Conservation (phyloP, 2,797 vertebrate species). For the Pyrocephalus nanus region DNA sequence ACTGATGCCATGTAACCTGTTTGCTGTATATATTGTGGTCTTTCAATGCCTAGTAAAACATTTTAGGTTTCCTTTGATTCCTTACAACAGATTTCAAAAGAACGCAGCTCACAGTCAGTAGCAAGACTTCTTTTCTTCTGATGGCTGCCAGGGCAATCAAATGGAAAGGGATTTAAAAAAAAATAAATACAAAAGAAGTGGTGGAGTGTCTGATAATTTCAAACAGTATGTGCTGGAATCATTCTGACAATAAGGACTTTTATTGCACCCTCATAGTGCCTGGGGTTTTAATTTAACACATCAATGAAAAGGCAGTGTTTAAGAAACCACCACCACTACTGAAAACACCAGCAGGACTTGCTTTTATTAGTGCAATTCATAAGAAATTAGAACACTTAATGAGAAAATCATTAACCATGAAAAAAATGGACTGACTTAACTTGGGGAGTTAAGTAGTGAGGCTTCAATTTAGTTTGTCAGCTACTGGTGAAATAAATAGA, state of each 20-base stretch:
- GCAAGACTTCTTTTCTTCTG: neutral
- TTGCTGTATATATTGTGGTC: neutral
- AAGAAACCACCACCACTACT: neutral
- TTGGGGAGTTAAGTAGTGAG: conserved; percentile 65
- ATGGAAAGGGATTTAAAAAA: conserved; percentile 12
- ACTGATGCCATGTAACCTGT: neutral
- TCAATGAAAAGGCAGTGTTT: conserved; percentile 73
- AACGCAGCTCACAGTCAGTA: neutral
- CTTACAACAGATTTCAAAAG: neutral
- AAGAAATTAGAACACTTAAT: conserved; percentile 80
- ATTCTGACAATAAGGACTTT: conserved; percentile 63
- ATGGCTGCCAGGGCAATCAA: conserved; percentile 1
- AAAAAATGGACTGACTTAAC: conserved; percentile 69
- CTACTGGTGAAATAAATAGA: conserved; percentile 60
- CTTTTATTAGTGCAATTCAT: conserved; percentile 77
- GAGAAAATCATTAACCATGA: conserved; percentile 77
- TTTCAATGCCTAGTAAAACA: neutral
- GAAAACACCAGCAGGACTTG: conserved; percentile 72
- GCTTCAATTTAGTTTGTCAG: conserved; percentile 70
- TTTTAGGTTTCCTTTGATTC: neutral
- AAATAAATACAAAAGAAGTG: conserved; percentile 16
- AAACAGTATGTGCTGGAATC: conserved; percentile 33
- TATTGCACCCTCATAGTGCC: conserved; percentile 67
- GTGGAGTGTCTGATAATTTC: conserved; percentile 26
- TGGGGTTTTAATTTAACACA: conserved; percentile 84